These are phyloP conservation scores for Ascidia mentula DNA, from an alignment of 23 tunicate species.

Conservation along the genomic window DNA sequence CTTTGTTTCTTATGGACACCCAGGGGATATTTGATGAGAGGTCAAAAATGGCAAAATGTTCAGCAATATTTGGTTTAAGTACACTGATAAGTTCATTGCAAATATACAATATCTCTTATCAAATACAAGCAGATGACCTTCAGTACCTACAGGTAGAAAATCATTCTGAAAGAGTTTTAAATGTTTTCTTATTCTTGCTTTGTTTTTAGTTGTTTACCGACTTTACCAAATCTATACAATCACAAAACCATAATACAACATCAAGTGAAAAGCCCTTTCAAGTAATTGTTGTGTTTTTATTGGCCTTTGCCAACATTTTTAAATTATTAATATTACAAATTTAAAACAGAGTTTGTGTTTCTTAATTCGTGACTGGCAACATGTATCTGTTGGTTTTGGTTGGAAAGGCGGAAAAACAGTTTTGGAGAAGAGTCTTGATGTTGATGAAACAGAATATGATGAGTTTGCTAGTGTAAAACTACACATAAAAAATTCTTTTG, in stretches of 20 bases:
- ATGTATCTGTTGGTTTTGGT: not conserved
- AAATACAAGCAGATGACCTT: conserved; percentile 50
- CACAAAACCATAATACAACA: not conserved
- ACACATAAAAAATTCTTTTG: not conserved
- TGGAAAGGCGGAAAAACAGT: not conserved
- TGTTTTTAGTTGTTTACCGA: not conserved
- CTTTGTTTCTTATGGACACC: conserved; percentile 74
- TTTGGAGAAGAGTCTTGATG: not conserved
- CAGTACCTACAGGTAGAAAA: conserved; percentile 37
- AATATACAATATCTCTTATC: conserved; percentile 46
- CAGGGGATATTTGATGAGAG: conserved; percentile 63
- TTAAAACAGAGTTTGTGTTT: not conserved
- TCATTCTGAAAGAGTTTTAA: too few species aligned
- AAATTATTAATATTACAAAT: not conserved
- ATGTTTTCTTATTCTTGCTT: too few species aligned
- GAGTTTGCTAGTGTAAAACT: not conserved
- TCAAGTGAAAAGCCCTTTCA: not conserved
- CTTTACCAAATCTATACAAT: not conserved
- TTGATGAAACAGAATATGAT: not conserved
- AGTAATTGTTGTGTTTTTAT: not conserved
- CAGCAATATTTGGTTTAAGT: conserved; percentile 47
- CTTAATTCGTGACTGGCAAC: conserved; percentile 2
- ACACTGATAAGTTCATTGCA: conserved; percentile 57
- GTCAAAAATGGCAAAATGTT: conserved; percentile 11
- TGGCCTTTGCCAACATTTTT: not conserved